A percentile compares a stretch with the other conserved stretches of the same genome.
phyloP scores from a whole-genome alignment of 1,140 invertebrate species.

The Hyphantria cunea region DNA sequence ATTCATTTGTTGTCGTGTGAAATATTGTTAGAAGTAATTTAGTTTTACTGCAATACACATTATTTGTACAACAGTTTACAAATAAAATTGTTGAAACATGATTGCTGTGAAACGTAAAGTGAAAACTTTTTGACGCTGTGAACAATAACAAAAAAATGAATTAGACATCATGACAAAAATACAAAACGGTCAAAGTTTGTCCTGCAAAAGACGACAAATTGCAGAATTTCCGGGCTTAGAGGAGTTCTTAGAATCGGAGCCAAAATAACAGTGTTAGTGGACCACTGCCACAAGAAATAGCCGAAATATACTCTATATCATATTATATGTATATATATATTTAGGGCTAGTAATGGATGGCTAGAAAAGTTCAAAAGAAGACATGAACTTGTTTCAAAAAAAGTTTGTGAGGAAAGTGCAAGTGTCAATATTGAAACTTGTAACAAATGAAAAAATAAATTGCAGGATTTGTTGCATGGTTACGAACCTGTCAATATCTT shows the following conservation, averaged over 20 bases:
- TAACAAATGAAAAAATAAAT: conserved; percentile 34
- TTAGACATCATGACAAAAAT: conserved; percentile 28
- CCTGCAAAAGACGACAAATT: conserved; percentile 29
- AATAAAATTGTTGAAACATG: too few relatives aligned
- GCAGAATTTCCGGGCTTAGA: conserved; percentile 27
- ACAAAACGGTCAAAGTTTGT: conserved; percentile 27
- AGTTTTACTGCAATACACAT: too few relatives aligned
- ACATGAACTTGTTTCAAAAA: conserved; percentile 34
- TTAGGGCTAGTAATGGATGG: conserved; percentile 34
- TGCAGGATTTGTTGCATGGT: conserved; percentile 30
- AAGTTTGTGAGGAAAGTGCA: conserved; percentile 33
- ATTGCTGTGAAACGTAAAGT: not conserved
- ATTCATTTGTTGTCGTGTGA: too few relatives aligned
- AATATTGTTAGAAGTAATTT: too few relatives aligned
- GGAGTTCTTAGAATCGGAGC: conserved; percentile 13
- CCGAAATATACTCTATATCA: conserved; percentile 29
- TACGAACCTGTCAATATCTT: conserved; percentile 31
- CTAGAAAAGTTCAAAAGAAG: conserved; percentile 29
- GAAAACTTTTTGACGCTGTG: not conserved
- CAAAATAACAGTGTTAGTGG: conserved; percentile 32
- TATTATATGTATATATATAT: too few relatives aligned
- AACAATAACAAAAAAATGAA: conserved; percentile 11
- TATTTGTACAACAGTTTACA: too few relatives aligned
- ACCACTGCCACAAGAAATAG: conserved; percentile 38
- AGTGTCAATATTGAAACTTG: conserved; percentile 17